Base-by-base conservation (phyloP, 2,113 vertebrate species). In the Ranitomeya imitator region DNA sequence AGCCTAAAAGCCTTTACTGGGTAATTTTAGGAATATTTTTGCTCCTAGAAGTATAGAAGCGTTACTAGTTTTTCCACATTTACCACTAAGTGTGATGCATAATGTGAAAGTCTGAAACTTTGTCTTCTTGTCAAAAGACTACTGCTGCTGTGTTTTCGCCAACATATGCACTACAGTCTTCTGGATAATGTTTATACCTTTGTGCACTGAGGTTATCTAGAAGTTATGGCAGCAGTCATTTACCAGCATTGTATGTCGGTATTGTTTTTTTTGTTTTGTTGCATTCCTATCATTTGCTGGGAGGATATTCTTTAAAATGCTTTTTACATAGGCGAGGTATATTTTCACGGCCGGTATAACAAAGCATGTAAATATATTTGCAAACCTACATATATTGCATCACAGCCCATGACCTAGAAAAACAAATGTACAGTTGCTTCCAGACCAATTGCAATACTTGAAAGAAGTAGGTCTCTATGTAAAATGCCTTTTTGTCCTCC, bases 201-300 rank as follows among this genome's bases (percentile, higher is more conserved):
- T 95, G 95, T 96, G 95, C 95, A 96, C 96, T 96, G 95, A 96
- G 93, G 92, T 96, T 94, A 93, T 93, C 94, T 94, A 94, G 94
- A 93, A 95, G 94, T 91, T 92, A 92, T 91, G 89, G 88, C 90
- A 91, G 93, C 93, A 86, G 31, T 21, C 90, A 93, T 91, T 92
- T 92, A 87, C 90, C 90, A 90, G 93, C 91, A 86, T 92, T 90
- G 89, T 90, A 80, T 86, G 86, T 93, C 90, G 90, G 61, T 54
- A 4, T 77, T 77, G 45, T 76, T 14, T 37, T 37, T 4, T 52
- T 16, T n/a, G 7, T 9, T 21, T 60, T 54, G n/a, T 76, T 73
- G 86, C 91, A 90, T 90, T 93, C 93, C 93, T 93, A 86, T 92
- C 92, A 88, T 83, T 86, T 91, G 89, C 90, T 92, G 92, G 92